phyloP scores from a whole-genome alignment of 2,797 vertebrate genomes.

The Tenualosa ilisha region DNA sequence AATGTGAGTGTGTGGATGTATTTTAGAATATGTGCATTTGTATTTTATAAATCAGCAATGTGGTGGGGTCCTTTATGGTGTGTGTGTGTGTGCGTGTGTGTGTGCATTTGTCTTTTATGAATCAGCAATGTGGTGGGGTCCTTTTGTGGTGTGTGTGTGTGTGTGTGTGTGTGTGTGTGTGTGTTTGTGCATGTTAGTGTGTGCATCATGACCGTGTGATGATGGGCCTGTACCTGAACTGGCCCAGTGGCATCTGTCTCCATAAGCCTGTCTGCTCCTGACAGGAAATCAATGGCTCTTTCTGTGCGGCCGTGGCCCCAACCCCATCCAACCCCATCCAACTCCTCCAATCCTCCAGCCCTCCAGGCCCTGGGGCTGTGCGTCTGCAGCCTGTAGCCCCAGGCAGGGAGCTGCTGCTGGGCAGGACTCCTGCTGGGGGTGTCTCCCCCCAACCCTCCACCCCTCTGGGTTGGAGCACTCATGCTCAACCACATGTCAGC shows the following conservation, averaged over 20 bases:
- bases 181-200: background rate
- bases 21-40: background rate
- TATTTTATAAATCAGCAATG: background rate
- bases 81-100: background rate
- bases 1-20: background rate
- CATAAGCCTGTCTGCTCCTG: conserved; percentile 10
- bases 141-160: background rate
- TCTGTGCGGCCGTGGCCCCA: background rate
- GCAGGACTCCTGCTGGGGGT: conserved; percentile 1
- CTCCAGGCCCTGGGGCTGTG: background rate
- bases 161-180: background rate
- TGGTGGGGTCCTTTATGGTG: background rate
- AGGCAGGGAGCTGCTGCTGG: background rate
- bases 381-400: background rate
- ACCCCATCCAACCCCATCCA: background rate
- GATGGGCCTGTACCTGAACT: conserved; percentile 9
- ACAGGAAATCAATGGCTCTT: background rate
- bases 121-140: too few relatives aligned
- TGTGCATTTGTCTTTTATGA: too few relatives aligned
- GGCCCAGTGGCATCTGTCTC: conserved; percentile 23
- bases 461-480: background rate
- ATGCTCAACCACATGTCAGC: conserved; percentile 3
- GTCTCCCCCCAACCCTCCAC: too few relatives aligned
- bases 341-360: background rate
- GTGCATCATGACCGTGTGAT: conserved; percentile 12